These are phyloP conservation scores for Trissolcus brochymenae DNA, from an alignment of 2,888 invertebrate genomes.

Conservation along the genomic window DNA sequence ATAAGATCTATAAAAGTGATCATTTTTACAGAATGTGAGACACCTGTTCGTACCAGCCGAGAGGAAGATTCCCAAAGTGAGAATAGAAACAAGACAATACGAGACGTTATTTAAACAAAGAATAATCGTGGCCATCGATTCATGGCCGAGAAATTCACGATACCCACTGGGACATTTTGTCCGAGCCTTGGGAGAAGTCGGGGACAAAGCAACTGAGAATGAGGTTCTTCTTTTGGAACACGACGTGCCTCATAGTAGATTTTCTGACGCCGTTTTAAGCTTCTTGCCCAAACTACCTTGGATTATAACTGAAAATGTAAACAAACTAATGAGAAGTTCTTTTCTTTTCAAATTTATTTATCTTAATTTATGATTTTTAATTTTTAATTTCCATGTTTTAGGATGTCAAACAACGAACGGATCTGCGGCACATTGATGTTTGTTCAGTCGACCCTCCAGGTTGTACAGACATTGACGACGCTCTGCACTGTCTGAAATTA, in stretches of 20 bases:
- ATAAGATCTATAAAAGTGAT: too few relatives aligned
- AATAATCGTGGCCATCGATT: constrained; percentile 96
- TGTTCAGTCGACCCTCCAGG: constrained; percentile 99
- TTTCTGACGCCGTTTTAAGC: constrained; percentile 94
- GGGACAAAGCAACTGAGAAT: constrained; percentile 97
- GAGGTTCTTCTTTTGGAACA: constrained; percentile 97
- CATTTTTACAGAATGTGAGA: constrained; percentile 75
- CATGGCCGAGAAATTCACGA: constrained; percentile 95
- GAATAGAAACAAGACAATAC: constrained; percentile 96
- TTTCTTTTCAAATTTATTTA: neutral
- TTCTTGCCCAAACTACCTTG: constrained; percentile 94
- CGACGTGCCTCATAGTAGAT: constrained; percentile 96
- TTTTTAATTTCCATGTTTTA: constrained; percentile 69
- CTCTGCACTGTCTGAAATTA: constrained; percentile 90
- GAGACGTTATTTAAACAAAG: constrained; percentile 88
- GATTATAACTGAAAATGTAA: constrained; percentile 89
- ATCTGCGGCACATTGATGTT: constrained; percentile 89
- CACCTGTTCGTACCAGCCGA: constrained; percentile 97
- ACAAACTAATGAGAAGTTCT: too few relatives aligned
- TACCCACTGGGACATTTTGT: constrained; percentile 98
- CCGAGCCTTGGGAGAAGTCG: constrained; percentile 91
- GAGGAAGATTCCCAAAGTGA: constrained; percentile 93
- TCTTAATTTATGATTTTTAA: neutral
- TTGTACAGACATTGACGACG: constrained; percentile 99
- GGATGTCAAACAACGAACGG: constrained; percentile 87